A percentile compares a stretch with the other conserved stretches of the same genome.
phyloP scores from a whole-genome alignment of 2,797 vertebrate species.

The Clamator glandarius region DNA sequence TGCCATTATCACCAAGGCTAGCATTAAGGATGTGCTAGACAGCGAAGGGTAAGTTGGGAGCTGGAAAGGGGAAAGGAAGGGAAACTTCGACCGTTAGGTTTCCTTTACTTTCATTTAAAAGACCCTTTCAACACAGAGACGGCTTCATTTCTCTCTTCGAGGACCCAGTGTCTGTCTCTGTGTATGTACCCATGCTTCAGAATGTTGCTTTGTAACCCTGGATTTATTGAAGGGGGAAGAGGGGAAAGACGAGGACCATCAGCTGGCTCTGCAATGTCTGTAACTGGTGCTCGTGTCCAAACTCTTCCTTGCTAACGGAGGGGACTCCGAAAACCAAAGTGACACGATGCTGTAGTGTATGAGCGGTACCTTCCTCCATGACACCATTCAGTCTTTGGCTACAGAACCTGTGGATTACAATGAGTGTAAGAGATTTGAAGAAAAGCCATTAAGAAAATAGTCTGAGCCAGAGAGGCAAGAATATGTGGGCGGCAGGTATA shows the following conservation, averaged over 20 bases:
- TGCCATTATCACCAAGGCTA: constrained; percentile 99
- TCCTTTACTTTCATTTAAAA: not conserved
- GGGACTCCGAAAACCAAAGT: not conserved
- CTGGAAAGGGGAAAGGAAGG: not conserved
- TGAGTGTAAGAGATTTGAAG: not conserved
- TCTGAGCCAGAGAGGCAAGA: not conserved
- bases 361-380: not conserved
- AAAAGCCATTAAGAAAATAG: not conserved
- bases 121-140: not conserved
- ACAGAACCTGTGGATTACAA: not conserved
- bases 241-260: not conserved
- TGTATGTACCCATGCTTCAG: not conserved
- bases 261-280: not conserved
- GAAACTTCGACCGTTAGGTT: not conserved
- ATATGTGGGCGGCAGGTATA: not conserved
- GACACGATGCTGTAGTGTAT: not conserved
- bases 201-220: not conserved
- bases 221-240: not conserved
- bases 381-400: not conserved
- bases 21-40: constrained; percentile 98
- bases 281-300: not conserved
- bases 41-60: constrained; percentile 90
- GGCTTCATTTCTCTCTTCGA: not conserved
- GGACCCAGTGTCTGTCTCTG: not conserved
- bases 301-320: not conserved